Evolutionary conservation across 2,797 vertebrate genomes (phyloP).

Genomic region (Psittacula echo): DNA sequence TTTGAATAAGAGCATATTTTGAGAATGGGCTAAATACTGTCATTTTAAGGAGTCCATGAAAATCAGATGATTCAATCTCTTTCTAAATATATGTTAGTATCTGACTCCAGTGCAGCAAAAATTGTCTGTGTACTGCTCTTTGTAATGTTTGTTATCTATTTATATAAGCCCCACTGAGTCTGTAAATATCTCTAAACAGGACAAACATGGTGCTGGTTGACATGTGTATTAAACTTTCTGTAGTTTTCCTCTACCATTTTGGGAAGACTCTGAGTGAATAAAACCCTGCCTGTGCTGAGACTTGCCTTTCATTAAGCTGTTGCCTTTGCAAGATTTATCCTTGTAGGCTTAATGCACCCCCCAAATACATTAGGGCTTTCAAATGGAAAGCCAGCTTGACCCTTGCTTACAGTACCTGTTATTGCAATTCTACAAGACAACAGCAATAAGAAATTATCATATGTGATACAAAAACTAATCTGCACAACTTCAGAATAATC

Average conservation of each 20-base stretch:
- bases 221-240: not conserved
- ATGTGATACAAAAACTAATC: conserved; percentile 27
- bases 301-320: not conserved
- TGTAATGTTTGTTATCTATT: not conserved
- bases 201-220: not conserved
- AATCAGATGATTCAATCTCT: not conserved
- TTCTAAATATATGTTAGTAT: not conserved
- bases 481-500: not conserved
- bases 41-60: not conserved
- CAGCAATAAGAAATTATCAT: not conserved
- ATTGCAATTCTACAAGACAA: not conserved
- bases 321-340: not conserved
- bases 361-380: not conserved
- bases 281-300: not conserved
- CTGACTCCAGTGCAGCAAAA: not conserved
- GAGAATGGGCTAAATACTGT: not conserved
- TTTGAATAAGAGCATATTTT: not conserved
- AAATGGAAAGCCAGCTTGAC: not conserved
- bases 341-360: not conserved
- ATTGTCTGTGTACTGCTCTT: not conserved
- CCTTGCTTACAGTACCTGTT: conserved; percentile 29
- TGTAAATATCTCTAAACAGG: not conserved
- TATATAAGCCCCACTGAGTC: not conserved
- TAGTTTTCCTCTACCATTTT: not conserved
- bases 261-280: not conserved